Conservation (phyloP, 2,888 invertebrate species). For the Ischnura elegans region DNA sequence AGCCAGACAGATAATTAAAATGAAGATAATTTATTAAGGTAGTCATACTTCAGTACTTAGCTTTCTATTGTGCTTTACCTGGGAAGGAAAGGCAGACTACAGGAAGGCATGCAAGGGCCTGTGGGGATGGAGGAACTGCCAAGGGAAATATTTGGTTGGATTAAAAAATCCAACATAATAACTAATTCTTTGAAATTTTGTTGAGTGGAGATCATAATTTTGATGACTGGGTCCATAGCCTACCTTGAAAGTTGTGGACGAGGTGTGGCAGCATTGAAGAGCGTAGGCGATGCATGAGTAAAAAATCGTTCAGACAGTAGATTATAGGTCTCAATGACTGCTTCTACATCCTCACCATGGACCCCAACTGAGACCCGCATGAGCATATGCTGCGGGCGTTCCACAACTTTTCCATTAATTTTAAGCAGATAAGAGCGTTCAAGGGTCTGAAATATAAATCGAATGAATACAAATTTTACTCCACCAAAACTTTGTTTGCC, state of each 20-base stretch:
- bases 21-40: no score
- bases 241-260: constrained; percentile 94
- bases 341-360: constrained; percentile 95
- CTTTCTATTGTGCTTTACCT: no score
- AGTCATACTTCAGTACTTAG: no score
- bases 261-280: constrained; percentile 96
- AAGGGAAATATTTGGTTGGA: no score
- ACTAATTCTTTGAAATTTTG: no score
- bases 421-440: constrained; percentile 97
- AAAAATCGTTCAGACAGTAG: constrained; percentile 96
- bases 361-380: constrained; percentile 99
- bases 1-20: no score
- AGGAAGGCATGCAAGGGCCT: no score
- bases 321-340: constrained; percentile 97
- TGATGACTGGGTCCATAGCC: not conserved
- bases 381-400: constrained; percentile 98
- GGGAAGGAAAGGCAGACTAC: no score
- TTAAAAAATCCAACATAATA: no score
- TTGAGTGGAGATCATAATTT: not conserved
- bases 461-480: constrained; percentile 66
- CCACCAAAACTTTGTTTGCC: no score
- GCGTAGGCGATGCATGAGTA: constrained; percentile 98
- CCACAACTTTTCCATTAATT: constrained; percentile 94
- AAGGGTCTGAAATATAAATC: constrained; percentile 84
- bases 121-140: no score